phyloP scores from a whole-genome alignment of 2,797 vertebrate species.

The Mormyrops attenuatus region DNA sequence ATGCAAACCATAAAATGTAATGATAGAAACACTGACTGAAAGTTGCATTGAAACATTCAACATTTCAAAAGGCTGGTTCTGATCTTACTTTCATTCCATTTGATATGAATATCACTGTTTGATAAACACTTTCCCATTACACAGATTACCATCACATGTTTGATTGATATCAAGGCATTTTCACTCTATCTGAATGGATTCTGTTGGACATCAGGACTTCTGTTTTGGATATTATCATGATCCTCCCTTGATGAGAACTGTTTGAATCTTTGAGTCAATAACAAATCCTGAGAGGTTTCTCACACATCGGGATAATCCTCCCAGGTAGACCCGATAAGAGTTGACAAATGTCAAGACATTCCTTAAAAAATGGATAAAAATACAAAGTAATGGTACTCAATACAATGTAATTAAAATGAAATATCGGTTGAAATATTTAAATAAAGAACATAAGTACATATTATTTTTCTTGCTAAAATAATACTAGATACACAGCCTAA shows the following conservation, averaged over 20 bases:
- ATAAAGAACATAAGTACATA: neutral
- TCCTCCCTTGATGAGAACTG: neutral
- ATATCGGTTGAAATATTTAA: neutral
- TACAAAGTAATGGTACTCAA: neutral
- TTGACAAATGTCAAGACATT: neutral
- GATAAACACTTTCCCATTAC: constrained; percentile 4
- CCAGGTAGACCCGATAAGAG: neutral
- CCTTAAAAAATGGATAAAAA: neutral
- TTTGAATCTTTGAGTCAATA: neutral
- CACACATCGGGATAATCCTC: neutral
- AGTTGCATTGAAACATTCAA: neutral
- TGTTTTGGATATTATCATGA: neutral
- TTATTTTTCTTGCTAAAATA: neutral
- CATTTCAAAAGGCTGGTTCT: neutral
- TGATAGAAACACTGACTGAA: neutral
- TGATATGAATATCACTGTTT: neutral
- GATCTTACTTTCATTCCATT: neutral
- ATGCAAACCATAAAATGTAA: neutral
- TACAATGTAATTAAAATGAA: neutral
- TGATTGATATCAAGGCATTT: neutral
- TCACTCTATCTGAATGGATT: neutral
- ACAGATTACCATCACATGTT: neutral
- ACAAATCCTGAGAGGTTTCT: neutral
- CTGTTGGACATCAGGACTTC: neutral
- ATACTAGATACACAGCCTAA: neutral